Evolutionary conservation across 35 echinoderm and acorn worm species (phyloP).

Genomic region (Patiria miniata): DNA sequence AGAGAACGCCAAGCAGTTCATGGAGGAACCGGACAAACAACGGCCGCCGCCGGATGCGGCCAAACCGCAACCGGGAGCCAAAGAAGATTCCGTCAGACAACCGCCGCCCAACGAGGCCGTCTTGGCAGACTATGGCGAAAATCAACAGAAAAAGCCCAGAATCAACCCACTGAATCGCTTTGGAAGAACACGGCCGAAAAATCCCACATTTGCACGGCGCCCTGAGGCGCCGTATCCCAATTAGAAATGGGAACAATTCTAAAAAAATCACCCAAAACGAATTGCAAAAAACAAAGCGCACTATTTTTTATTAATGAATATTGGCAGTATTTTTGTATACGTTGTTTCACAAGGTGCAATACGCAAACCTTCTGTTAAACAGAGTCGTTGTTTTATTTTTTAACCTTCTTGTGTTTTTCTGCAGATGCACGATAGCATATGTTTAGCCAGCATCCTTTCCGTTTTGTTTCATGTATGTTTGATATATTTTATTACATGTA

Average conservation of each 20-base stretch:
- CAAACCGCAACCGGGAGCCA: neutral
- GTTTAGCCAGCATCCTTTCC: no score
- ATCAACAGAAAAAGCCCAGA: neutral
- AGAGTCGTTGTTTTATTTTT: no score
- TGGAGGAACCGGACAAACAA: conserved; percentile 1
- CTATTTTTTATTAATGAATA: no score
- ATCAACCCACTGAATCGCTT: neutral
- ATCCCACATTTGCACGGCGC: conserved; percentile 30
- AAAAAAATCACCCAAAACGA: no score
- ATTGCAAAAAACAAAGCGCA: no score
- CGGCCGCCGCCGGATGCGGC: neutral
- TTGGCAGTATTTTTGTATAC: no score
- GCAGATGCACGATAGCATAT: no score
- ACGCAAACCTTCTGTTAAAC: no score
- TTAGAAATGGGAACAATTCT: neutral
- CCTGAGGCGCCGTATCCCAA: conserved; percentile 21
- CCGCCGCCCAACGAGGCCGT: neutral
- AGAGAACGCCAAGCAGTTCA: conserved; percentile 51
- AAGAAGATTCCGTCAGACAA: neutral
- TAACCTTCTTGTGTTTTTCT: no score
- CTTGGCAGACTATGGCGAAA: neutral
- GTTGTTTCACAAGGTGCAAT: no score
- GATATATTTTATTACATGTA: no score
- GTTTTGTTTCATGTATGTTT: no score
- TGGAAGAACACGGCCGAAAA: neutral